Percentiles rank a stretch among this genome's conserved stretches.
phyloP scores from a whole-genome alignment of 2,797 vertebrate species.

The Ciconia nigra region DNA sequence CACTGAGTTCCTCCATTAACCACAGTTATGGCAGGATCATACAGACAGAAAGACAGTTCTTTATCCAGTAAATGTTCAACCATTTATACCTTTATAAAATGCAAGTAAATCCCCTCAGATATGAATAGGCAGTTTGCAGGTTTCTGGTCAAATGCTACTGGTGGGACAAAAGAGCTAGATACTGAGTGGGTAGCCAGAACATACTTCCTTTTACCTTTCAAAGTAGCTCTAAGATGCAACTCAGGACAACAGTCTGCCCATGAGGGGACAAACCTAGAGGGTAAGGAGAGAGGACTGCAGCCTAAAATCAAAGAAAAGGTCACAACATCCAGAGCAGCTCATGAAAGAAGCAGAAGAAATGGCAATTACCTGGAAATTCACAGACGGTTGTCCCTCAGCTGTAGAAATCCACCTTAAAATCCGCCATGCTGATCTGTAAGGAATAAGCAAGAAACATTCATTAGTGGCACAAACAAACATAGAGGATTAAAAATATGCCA shows the following conservation, averaged over 20 bases:
- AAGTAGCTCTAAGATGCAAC: neutral
- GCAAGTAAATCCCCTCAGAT: neutral
- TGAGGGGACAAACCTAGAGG: neutral
- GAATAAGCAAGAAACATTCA: neutral
- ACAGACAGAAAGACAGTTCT: neutral
- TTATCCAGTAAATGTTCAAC: neutral
- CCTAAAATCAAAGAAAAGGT: neutral
- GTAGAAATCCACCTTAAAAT: neutral
- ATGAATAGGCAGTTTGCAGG: neutral
- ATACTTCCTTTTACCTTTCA: neutral
- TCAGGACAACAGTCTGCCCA: neutral
- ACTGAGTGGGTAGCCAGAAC: neutral
- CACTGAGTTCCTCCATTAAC: neutral
- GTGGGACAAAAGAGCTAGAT: neutral
- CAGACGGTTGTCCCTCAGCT: neutral
- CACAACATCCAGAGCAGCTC: neutral
- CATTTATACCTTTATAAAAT: neutral
- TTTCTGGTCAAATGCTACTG: neutral
- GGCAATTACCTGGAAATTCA: neutral
- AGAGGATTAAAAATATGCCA: neutral
- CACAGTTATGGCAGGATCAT: neutral
- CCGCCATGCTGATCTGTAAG: neutral
- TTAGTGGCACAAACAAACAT: neutral
- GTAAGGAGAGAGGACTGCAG: neutral
- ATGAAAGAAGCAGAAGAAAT: neutral